These are phyloP conservation scores for Cinclus mexicanus DNA, from an alignment of 2,113 vertebrate genomes.

Conservation along the genomic window DNA sequence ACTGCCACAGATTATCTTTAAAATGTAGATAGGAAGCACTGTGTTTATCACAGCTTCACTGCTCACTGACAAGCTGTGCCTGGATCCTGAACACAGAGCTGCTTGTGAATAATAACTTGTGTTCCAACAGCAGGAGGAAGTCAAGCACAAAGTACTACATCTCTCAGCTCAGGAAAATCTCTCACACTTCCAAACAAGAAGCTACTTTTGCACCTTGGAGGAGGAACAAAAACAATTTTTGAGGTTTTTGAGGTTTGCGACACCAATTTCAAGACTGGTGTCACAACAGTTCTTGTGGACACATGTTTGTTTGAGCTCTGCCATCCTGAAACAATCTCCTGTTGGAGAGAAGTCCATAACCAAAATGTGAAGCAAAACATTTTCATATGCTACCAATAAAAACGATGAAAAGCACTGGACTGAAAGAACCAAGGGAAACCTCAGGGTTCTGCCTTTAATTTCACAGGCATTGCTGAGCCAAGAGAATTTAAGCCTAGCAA, in stretches of 20 bases:
- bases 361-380: background rate
- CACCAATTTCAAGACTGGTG: background rate
- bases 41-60: background rate
- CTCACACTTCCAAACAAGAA: background rate
- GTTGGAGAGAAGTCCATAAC: background rate
- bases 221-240: background rate
- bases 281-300: background rate
- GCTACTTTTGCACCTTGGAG: background rate
- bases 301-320: background rate
- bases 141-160: background rate
- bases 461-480: conserved; percentile 12
- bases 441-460: conserved; percentile 55
- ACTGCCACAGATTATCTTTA: background rate
- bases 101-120: background rate
- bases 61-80: background rate
- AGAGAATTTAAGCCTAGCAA: conserved; percentile 8
- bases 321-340: conserved; percentile 1
- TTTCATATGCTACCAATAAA: conserved; percentile 34
- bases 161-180: background rate
- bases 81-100: background rate
- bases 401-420: background rate
- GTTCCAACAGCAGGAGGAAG: conserved; percentile 7
- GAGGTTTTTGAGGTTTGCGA: background rate
- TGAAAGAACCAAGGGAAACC: conserved; percentile 35
- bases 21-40: background rate